A percentile compares a stretch with the other conserved stretches of the same genome.
Evolutionary conservation across 2,888 invertebrate species (phyloP).

Genomic region (Prenolepis imparis): DNA sequence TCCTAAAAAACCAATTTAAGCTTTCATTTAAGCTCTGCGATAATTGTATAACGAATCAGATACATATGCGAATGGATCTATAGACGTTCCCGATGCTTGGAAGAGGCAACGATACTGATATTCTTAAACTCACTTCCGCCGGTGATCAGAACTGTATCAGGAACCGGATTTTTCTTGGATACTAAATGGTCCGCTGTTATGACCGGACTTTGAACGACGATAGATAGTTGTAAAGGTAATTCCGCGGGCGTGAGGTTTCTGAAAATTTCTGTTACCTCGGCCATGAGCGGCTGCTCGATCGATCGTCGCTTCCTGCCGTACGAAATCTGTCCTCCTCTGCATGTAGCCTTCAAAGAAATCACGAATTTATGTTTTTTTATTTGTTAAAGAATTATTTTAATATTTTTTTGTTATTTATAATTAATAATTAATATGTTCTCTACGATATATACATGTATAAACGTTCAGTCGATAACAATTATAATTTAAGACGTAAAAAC

Average conservation of each 20-base stretch:
- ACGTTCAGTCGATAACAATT: not conserved
- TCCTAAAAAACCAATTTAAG: constrained; percentile 54
- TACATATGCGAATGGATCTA: not conserved
- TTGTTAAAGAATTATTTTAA: not conserved
- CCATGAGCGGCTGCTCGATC: not conserved
- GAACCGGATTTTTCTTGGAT: constrained; percentile 87
- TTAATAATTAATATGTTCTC: not conserved
- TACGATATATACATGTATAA: not conserved
- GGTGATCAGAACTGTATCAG: constrained; percentile 87
- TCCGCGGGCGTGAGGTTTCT: constrained; percentile 81
- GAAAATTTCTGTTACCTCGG: constrained; percentile 53
- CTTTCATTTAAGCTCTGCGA: not conserved
- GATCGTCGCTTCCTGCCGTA: constrained; percentile 78
- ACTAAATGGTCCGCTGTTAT: constrained; percentile 89
- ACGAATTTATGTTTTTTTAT: not conserved
- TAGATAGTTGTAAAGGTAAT: constrained; percentile 88
- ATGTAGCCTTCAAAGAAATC: constrained; percentile 59
- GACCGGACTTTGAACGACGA: constrained; percentile 88
- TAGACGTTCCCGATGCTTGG: constrained; percentile 13
- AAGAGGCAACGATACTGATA: not conserved
- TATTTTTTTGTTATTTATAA: not conserved
- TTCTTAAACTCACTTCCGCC: constrained; percentile 87
- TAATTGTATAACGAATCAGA: not conserved
- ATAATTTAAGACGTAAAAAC: not conserved
- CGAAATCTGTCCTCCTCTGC: constrained; percentile 66